A percentile compares a stretch with the other conserved stretches of the same genome.
Conservation (phyloP, 2,113 vertebrate species). For the Eupsittula cactorum region DNA sequence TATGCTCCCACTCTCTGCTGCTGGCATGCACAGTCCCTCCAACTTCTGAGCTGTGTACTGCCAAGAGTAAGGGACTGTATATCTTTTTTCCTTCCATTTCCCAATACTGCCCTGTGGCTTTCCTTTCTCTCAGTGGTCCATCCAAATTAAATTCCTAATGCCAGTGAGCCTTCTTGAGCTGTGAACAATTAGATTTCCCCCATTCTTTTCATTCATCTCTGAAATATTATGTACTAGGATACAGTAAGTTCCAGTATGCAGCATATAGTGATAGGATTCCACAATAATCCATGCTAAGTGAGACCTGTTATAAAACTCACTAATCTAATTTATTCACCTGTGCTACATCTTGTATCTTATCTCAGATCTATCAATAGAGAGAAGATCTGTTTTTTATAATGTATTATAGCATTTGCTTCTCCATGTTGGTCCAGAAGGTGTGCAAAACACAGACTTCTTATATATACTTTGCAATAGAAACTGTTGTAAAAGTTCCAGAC, state of each 20-base stretch:
- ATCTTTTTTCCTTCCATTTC: not conserved
- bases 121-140: not conserved
- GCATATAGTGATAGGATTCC: not conserved
- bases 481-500: not conserved
- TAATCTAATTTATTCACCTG: not conserved
- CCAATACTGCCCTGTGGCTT: not conserved
- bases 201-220: not conserved
- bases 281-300: not conserved
- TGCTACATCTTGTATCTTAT: conserved; percentile 17
- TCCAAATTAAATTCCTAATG: conserved; percentile 38
- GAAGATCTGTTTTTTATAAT: conserved; percentile 2
- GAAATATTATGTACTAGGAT: not conserved
- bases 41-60: not conserved
- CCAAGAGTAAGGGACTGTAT: not conserved
- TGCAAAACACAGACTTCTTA: not conserved
- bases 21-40: not conserved
- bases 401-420: conserved; percentile 36
- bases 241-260: not conserved
- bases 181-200: conserved; percentile 19
- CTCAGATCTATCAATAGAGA: conserved; percentile 9
- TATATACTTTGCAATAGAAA: not conserved
- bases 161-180: not conserved
- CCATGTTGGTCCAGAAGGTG: not conserved
- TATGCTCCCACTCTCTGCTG: not conserved
- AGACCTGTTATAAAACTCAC: not conserved